Evolutionary conservation across 2,113 vertebrate species (phyloP).

Genomic region (Symphodus melops): DNA sequence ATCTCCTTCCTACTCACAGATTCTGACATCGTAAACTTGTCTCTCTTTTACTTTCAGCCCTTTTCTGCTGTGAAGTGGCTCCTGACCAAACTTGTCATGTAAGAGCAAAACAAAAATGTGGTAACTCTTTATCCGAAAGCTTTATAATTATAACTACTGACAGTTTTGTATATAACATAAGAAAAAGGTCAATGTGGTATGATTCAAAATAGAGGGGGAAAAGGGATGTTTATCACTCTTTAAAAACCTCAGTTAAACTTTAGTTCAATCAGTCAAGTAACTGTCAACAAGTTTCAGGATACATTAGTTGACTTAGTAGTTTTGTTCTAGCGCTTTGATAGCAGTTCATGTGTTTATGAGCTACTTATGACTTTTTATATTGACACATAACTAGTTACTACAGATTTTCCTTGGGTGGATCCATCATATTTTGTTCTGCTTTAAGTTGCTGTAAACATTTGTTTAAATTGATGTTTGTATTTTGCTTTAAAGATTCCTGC

Average conservation of each 20-base stretch:
- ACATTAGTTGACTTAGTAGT: no score
- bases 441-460: background rate
- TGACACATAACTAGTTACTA: background rate
- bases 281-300: no score
- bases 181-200: no score
- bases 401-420: background rate
- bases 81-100: slow-evolving; percentile 95
- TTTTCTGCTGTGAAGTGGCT: slow-evolving; percentile 95
- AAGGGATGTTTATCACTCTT: no score
- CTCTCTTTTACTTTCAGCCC: slow-evolving; percentile 84
- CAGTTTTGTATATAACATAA: no score
- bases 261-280: no score
- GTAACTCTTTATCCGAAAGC: no score
- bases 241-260: no score
- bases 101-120: slow-evolving; percentile 76
- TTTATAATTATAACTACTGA: no score
- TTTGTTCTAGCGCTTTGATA: no score
- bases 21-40: background rate
- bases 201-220: no score
- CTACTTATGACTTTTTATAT: background rate
- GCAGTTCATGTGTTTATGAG: no score
- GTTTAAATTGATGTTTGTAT: slow-evolving; percentile 19
- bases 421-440: background rate
- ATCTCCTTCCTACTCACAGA: background rate
- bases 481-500: slow-evolving; percentile 87